Base-by-base conservation (phyloP, 92 coral and sea anemone species). In the Diadumene lineata region DNA sequence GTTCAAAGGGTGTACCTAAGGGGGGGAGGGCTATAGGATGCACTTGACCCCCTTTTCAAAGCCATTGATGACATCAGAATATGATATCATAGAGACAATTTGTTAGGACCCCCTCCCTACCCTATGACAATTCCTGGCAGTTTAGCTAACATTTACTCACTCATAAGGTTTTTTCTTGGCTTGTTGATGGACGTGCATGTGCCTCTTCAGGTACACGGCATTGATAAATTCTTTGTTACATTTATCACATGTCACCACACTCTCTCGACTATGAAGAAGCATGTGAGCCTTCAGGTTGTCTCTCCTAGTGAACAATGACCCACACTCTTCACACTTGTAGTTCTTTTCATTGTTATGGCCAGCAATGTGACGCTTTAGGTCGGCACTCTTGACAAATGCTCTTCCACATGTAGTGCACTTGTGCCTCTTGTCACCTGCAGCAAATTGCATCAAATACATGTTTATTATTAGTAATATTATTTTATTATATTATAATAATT, bases 111-210 rank as follows among this genome's bases (percentile, higher is more conserved):
- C n/a, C n/a, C n/a, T n/a, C n/a, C n/a, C n/a, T n/a, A n/a, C n/a
- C n/a, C n/a, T n/a, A n/a, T n/a, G n/a, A n/a, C n/a, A n/a, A n/a
- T n/a, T n/a, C n/a, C n/a, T n/a, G n/a, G n/a, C n/a, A n/a, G n/a
- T n/a, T n/a, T n/a, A n/a, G n/a, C n/a, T n/a, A n/a, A n/a, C n/a
- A 7, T 10, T 61, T 61, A 72, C 96, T 87, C 53, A 90, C 96
- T 90, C 96, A 6, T 90, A 90, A 10, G 96, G 96, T 31, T 90
- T 90, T 56, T 90, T 90, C 96, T 90, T 90, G 76, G 96, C 96
- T 79, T 87, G 92, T 60, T 90, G 84, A 57, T 90, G 96, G 34
- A 90, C 88, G 60, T 90, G 96, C 96, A 90, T 90, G 71, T 90
- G 96, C 33, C 96, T 64, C 56, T 90, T 90, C 18, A 90, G 87